These are phyloP conservation scores for Scaptomyza polygonia DNA, from an alignment of 2,888 invertebrate species.

Conservation along the genomic window DNA sequence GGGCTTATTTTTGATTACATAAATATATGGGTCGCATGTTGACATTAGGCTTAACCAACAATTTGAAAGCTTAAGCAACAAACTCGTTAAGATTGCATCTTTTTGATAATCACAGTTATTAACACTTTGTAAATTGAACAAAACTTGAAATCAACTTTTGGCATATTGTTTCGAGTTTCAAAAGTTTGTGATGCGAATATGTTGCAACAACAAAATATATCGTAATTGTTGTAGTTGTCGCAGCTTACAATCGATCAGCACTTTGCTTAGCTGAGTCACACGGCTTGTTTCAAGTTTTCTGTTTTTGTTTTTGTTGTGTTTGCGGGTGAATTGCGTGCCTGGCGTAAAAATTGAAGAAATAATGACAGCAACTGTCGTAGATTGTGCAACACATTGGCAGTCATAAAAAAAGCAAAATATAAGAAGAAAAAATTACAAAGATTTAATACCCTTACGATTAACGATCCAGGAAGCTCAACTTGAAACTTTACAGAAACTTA, in stretches of 20 bases:
- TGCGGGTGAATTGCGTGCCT: constrained; percentile 44
- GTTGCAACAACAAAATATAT: constrained; percentile 8
- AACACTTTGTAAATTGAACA: constrained; percentile 3
- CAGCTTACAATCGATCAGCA: constrained; percentile 22
- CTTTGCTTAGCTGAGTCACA: constrained; percentile 33
- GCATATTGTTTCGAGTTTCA: neutral
- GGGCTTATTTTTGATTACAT: neutral
- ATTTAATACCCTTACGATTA: constrained; percentile 10
- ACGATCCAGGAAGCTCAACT: neutral
- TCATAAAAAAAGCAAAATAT: neutral
- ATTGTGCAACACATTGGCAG: constrained; percentile 57
- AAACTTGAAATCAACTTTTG: neutral
- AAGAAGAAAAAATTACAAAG: neutral
- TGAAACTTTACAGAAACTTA: too few relatives aligned
- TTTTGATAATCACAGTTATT: neutral
- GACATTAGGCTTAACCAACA: neutral
- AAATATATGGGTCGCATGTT: too few relatives aligned
- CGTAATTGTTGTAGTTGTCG: neutral
- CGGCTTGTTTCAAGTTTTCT: constrained; percentile 1
- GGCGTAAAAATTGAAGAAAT: constrained; percentile 63
- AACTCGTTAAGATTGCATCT: neutral
- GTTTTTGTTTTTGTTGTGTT: constrained; percentile 10
- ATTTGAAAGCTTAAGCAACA: neutral
- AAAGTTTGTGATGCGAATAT: constrained; percentile 14
- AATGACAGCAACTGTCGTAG: constrained; percentile 47